Percentiles rank a stretch among this genome's conserved stretches.
phyloP scores from a whole-genome alignment of 2,113 vertebrate species.

The Lichenostomus cassidix region DNA sequence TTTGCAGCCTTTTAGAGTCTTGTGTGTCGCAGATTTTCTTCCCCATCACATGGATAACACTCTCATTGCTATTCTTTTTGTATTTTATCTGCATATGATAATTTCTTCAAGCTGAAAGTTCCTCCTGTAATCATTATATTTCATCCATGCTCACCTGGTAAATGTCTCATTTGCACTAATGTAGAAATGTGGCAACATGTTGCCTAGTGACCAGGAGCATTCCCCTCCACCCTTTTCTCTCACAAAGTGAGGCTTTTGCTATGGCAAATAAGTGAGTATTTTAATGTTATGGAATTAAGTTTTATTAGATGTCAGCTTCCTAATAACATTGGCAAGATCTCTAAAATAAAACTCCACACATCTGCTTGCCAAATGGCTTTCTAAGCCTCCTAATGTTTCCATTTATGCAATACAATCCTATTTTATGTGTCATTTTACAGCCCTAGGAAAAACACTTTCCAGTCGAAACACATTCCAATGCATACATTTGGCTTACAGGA shows the following conservation, averaged over 20 bases:
- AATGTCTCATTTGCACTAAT: background rate
- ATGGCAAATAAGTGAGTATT: background rate
- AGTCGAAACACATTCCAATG: constrained; percentile 23
- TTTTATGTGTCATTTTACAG: constrained; percentile 44
- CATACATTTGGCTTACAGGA: background rate
- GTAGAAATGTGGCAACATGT: background rate
- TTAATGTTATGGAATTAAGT: constrained; percentile 27
- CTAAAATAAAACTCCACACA: constrained; percentile 13
- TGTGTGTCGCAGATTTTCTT: background rate
- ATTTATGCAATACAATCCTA: constrained; percentile 25
- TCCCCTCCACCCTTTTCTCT: background rate
- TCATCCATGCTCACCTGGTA: background rate
- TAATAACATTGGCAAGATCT: constrained; percentile 11
- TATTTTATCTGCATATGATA: background rate
- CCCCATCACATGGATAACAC: background rate
- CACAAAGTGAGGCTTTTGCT: background rate
- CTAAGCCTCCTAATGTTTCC: constrained; percentile 37
- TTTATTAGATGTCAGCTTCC: constrained; percentile 43
- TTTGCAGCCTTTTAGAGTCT: background rate
- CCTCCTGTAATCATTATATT: background rate
- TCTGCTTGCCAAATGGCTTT: constrained; percentile 38
- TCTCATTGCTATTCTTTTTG: background rate
- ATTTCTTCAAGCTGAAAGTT: constrained; percentile 4
- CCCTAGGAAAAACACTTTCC: constrained; percentile 23
- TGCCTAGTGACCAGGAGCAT: constrained; percentile 34